Evolutionary conservation across 2,888 invertebrate genomes (phyloP).

Genomic region (Ectobius pallidus): DNA sequence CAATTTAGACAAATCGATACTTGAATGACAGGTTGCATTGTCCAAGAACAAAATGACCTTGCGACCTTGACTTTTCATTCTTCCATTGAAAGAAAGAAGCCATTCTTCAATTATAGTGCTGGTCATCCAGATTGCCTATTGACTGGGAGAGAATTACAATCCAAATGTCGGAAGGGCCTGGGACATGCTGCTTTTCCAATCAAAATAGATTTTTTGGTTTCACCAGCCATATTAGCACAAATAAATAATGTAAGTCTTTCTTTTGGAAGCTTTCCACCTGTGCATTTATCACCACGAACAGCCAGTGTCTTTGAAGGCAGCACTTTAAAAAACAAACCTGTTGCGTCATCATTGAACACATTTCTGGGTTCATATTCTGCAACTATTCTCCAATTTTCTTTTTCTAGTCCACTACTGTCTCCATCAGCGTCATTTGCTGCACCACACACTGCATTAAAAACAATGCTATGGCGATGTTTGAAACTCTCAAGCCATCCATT

Average conservation of each 20-base stretch:
- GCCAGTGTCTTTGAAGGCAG: neutral
- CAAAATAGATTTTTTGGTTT: neutral
- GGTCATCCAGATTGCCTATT: neutral
- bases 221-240: slow-evolving; percentile 5
- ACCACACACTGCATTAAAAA: neutral
- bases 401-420: neutral
- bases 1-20: neutral
- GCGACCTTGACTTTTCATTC: neutral
- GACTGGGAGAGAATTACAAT: neutral
- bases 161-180: neutral
- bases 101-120: neutral
- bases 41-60: slow-evolving; percentile 8
- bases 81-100: neutral
- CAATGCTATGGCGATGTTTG: neutral
- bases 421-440: too few relatives aligned
- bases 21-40: slow-evolving; percentile 3
- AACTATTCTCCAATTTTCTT: neutral
- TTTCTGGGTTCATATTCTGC: neutral
- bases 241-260: slow-evolving; percentile 32
- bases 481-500: neutral
- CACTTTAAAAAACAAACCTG: neutral
- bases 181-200: neutral
- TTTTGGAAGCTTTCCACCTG: neutral
- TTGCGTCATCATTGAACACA: neutral
- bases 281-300: neutral